Evolutionary conservation across 2,113 vertebrate genomes (phyloP).

Genomic region (Burhinus oedicnemus): DNA sequence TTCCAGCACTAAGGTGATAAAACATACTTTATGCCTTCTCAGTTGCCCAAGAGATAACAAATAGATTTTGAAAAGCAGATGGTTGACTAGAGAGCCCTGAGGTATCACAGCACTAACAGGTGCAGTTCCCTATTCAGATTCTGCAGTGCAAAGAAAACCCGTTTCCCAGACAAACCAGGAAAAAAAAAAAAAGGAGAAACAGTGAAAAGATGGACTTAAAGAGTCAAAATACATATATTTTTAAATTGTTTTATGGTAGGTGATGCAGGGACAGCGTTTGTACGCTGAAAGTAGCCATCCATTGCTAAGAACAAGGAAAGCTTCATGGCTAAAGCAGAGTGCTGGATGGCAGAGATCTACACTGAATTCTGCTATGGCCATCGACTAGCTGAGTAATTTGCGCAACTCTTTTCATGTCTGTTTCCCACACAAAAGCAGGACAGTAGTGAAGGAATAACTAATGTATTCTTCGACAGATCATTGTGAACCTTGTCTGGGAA

Average conservation of each 20-base stretch:
- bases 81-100: constrained; percentile 31
- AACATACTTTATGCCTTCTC: constrained; percentile 16
- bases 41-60: constrained; percentile 27
- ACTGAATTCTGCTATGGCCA: neutral
- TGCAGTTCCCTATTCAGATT: constrained; percentile 3
- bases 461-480: neutral
- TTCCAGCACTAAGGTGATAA: constrained; percentile 35
- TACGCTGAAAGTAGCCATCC: neutral
- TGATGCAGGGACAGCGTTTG: neutral
- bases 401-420: neutral
- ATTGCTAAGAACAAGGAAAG: neutral
- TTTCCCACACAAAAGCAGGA: neutral
- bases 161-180: neutral
- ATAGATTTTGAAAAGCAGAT: constrained; percentile 57
- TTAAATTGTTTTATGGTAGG: neutral
- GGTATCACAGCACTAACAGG: neutral
- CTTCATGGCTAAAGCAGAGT: neutral
- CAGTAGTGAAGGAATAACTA: neutral
- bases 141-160: neutral
- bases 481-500: neutral
- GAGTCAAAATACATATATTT: neutral
- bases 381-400: neutral
- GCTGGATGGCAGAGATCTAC: neutral
- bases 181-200: neutral
- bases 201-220: neutral